These are phyloP conservation scores for Phyllotreta striolata DNA, from an alignment of 2,888 invertebrate species.

Conservation along the genomic window DNA sequence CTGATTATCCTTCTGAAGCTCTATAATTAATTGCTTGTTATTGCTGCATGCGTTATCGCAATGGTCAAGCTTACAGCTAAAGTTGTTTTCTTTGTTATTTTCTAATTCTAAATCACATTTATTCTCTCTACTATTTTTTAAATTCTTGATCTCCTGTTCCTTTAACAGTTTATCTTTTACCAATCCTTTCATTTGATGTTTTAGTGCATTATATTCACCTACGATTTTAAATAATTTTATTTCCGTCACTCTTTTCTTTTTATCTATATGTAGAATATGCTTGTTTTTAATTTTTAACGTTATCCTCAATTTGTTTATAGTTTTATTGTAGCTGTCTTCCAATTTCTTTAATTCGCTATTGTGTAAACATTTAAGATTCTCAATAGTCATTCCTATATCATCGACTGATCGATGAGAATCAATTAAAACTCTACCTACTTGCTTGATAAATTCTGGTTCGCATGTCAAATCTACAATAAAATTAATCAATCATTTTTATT, in stretches of 20 bases:
- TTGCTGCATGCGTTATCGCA: conserved; percentile 30
- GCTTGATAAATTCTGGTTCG: conserved; percentile 41
- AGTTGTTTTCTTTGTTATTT: conserved; percentile 1
- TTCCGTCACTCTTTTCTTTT: conserved; percentile 39
- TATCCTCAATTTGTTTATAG: conserved; percentile 40
- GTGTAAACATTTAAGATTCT: conserved; percentile 39
- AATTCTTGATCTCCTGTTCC: conserved; percentile 26
- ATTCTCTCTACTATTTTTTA: conserved; percentile 26
- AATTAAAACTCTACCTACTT: conserved; percentile 37
- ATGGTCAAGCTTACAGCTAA: conserved; percentile 20
- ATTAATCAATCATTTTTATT: conserved; percentile 12
- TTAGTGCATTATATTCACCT: conserved; percentile 38
- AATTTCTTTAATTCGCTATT: conserved; percentile 37
- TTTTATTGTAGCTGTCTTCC: conserved; percentile 37
- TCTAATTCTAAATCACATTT: conserved; percentile 9
- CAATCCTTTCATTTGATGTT: conserved; percentile 30
- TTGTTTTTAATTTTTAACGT: conserved; percentile 35
- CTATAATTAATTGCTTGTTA: conserved; percentile 11
- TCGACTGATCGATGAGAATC: conserved; percentile 31
- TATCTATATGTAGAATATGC: conserved; percentile 36
- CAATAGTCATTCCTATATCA: conserved; percentile 30
- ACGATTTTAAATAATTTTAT: conserved; percentile 37
- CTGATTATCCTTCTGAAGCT: conserved; percentile 29
- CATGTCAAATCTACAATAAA: conserved; percentile 38
- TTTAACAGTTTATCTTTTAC: conserved; percentile 28